phyloP scores from a whole-genome alignment of 1,140 invertebrate species.

The Tetragnatha versicolor region DNA sequence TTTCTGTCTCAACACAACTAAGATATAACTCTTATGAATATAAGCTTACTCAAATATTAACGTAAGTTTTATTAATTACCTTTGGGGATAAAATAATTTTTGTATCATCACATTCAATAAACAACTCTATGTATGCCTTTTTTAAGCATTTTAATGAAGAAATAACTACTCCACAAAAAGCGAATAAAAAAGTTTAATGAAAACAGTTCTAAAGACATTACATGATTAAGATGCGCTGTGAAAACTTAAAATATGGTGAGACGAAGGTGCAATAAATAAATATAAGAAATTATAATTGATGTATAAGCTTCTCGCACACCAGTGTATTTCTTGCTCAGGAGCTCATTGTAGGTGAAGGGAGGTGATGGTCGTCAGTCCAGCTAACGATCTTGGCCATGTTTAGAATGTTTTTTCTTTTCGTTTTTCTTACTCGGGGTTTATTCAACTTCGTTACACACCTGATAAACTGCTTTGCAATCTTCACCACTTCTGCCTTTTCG shows the following conservation, averaged over 20 bases:
- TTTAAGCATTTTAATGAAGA: too few species aligned
- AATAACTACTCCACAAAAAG: too few species aligned
- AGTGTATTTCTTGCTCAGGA: not conserved
- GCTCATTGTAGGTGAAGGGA: not conserved
- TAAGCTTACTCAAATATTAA: too few species aligned
- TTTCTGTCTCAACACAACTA: too few species aligned
- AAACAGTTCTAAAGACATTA: too few species aligned
- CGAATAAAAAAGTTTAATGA: too few species aligned
- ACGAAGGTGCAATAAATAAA: constrained; percentile 32
- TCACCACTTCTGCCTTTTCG: constrained; percentile 81
- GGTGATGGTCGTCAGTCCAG: constrained; percentile 23
- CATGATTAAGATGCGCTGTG: constrained; percentile 10
- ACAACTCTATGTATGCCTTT: too few species aligned
- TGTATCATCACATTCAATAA: too few species aligned
- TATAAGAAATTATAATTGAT: constrained; percentile 6
- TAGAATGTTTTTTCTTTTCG: too few species aligned
- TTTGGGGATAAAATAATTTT: too few species aligned
- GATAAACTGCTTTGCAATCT: constrained; percentile 80
- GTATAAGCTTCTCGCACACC: not conserved
- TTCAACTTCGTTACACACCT: constrained; percentile 78
- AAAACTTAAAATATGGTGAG: constrained; percentile 9
- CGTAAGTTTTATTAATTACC: too few species aligned
- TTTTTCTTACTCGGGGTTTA: not conserved
- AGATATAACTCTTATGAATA: too few species aligned
- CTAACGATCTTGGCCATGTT: constrained; percentile 28